A percentile compares a stretch with the other conserved stretches of the same genome.
Conservation (phyloP, 2,888 invertebrate genomes). For the Digitonthophagus gazella region DNA sequence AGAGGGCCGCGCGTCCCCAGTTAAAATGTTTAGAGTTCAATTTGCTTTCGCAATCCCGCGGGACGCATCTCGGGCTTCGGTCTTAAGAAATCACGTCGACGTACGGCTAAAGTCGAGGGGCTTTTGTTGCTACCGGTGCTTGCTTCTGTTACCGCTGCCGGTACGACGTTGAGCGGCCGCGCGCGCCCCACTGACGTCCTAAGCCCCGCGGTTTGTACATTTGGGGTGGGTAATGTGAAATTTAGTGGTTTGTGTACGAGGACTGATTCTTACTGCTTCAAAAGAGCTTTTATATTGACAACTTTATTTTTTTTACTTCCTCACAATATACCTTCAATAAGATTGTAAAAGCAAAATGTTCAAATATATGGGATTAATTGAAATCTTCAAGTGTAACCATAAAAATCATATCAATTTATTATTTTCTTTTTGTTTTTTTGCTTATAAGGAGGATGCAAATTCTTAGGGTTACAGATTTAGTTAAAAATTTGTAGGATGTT, state of each 20-base stretch:
- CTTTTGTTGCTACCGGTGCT: neutral
- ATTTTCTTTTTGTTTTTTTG: no score
- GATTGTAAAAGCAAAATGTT: no score
- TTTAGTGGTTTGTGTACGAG: neutral
- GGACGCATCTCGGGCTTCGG: constrained; percentile 37
- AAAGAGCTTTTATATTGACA: neutral
- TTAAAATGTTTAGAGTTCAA: constrained; percentile 50
- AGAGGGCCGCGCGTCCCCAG: constrained; percentile 27
- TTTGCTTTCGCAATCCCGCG: constrained; percentile 44
- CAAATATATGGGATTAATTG: no score
- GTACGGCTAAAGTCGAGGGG: neutral
- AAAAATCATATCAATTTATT: no score
- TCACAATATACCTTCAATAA: no score
- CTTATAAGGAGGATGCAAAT: no score
- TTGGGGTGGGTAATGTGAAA: neutral
- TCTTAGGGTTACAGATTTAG: no score
- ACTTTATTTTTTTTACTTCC: neutral
- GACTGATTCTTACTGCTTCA: neutral
- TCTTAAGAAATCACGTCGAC: constrained; percentile 45
- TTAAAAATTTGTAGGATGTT: no score
- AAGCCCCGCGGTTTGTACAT: neutral
- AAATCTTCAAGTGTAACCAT: no score
- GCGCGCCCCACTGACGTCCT: neutral
- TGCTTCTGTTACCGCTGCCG: neutral
- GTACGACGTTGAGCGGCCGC: no score